Conservation (phyloP, 2,888 invertebrate species). For the Thysanoteuthis rhombus region DNA sequence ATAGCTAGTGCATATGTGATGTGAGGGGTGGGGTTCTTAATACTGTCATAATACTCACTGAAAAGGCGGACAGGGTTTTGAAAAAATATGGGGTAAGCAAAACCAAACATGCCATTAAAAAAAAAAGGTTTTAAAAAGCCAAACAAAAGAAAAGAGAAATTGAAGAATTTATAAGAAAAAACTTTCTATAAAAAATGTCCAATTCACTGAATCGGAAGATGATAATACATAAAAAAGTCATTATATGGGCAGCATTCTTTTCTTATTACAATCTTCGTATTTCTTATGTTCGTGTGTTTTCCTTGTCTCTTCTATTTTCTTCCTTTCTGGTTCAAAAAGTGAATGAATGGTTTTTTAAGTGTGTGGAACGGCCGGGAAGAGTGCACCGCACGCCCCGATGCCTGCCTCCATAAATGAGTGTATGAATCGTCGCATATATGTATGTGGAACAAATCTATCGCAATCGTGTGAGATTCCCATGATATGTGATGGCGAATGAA, state of each 20-base stretch:
- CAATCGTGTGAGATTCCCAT: background rate
- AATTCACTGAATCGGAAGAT: background rate
- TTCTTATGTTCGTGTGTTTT: background rate
- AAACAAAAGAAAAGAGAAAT: background rate
- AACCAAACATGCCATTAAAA: background rate
- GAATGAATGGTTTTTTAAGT: background rate
- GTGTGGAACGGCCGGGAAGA: background rate
- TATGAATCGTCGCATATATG: background rate
- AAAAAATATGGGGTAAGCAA: background rate
- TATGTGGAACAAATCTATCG: background rate
- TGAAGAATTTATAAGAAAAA: background rate
- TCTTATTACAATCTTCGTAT: background rate
- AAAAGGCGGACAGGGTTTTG: background rate
- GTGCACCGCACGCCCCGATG: background rate
- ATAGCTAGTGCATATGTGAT: background rate
- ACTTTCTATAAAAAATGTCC: background rate
- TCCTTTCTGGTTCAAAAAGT: background rate
- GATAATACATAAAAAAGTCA: background rate
- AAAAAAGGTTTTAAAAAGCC: background rate
- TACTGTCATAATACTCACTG: background rate
- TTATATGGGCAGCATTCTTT: background rate
- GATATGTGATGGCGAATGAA: background rate
- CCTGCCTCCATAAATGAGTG: background rate
- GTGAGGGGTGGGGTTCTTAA: background rate
- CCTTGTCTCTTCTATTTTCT: background rate